Base-by-base conservation (phyloP, 1,140 invertebrate species). In the Drosophila carrolli region DNA sequence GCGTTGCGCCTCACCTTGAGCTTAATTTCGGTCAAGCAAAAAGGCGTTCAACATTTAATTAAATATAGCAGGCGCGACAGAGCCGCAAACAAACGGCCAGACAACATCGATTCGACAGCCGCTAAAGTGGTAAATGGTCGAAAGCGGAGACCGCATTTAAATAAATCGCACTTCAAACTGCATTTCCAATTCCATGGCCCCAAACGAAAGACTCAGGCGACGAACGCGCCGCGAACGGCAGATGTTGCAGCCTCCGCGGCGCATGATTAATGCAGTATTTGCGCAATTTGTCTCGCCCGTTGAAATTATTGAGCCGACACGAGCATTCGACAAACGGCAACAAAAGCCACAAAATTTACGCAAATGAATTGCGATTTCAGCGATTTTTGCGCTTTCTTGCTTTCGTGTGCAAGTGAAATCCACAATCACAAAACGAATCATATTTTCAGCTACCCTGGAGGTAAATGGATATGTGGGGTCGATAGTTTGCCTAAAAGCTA, bases 21-120 rank as follows among this genome's bases (percentile, higher is more conserved):
- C 83, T 88, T 83, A 88, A 88, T 88, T 88, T 88, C 84, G 85
- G 84, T 84, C 83, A 85, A 68, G 73, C 81, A 48, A 61, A 78
- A 68, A 85, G 77, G 70, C 81, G 70, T 77, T 78, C 68, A 88
- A 78, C 37, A 78, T 81, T 86, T 86, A 89, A 86, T 86, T 89
- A 83, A 89, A 81, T 78, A 78, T 63, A 78, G 72, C 74, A 78
- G 44, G 73, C 50, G 72, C 73, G 60, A 75, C 71, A 75, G 53
- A 75, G 60, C 58, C 40, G 63, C 68, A 41, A 41, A 50, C 43
- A 43, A 56, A 27, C 51, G 65, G 65, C 43, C 11, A 16, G 38
- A 71, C 67, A 71, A 50, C 63, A 48, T 57, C 63, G 67, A 71
- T 48, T 53, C 56, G 62, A 68, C 65, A 72, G 75, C 59, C 50